phyloP scores from a whole-genome alignment of 2,113 vertebrate species.

The Burhinus bistriatus region DNA sequence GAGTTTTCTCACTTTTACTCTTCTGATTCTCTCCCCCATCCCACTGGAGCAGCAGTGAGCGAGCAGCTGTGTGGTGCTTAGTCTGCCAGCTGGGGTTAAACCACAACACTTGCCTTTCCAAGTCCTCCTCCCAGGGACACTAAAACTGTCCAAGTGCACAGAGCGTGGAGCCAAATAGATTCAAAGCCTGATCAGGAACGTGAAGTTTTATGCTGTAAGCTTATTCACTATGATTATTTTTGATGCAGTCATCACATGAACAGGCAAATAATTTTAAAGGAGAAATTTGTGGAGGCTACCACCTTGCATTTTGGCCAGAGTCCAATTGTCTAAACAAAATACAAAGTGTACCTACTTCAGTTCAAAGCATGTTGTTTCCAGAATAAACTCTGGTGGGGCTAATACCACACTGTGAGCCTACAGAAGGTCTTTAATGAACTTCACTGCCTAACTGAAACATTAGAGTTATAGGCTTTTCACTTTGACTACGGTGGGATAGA shows the following conservation, averaged over 20 bases:
- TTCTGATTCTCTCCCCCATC: too few species aligned
- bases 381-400: neutral
- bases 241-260: neutral
- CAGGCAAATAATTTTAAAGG: neutral
- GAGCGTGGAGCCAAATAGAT: neutral
- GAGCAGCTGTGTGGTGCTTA: neutral
- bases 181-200: neutral
- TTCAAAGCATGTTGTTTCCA: neutral
- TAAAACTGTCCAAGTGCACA: neutral
- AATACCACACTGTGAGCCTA: neutral
- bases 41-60: too few species aligned
- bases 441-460: neutral
- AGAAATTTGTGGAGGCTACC: neutral
- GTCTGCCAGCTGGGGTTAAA: too few species aligned
- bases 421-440: neutral
- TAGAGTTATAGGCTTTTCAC: neutral
- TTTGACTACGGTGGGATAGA: neutral
- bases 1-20: too few species aligned
- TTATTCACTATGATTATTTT: neutral
- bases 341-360: neutral
- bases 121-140: neutral
- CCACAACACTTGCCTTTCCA: neutral
- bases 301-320: neutral
- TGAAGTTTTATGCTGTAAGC: neutral
- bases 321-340: neutral